phyloP scores from a whole-genome alignment of 2,797 vertebrate genomes.

The Pangasius mekongensis region DNA sequence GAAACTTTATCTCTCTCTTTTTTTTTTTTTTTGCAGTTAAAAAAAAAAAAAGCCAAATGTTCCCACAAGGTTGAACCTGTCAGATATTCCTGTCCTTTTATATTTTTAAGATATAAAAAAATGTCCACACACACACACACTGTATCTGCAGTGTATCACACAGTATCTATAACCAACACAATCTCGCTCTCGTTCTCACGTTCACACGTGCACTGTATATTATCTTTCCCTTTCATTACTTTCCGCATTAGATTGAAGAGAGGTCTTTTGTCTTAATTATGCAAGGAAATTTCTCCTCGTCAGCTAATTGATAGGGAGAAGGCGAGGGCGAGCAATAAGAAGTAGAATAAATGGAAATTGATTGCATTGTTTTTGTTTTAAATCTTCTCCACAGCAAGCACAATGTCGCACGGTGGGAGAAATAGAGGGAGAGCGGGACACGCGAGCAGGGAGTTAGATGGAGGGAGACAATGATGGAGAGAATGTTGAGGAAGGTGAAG shows the following conservation, averaged over 20 bases:
- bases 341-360: slow-evolving; percentile 65
- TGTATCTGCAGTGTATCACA: slow-evolving; percentile 50
- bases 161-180: slow-evolving; percentile 38
- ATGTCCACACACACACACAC: slow-evolving; percentile 46
- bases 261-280: slow-evolving; percentile 77
- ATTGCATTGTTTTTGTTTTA: slow-evolving; percentile 79
- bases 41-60: background rate
- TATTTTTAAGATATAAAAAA: background rate
- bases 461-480: slow-evolving; percentile 64
- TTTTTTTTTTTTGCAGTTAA: background rate
- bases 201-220: slow-evolving; percentile 28
- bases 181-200: slow-evolving; percentile 34
- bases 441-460: slow-evolving; percentile 41
- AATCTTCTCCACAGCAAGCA: slow-evolving; percentile 68
- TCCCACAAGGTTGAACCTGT: background rate
- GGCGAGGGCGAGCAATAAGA: slow-evolving; percentile 57
- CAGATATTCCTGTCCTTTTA: background rate
- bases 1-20: background rate
- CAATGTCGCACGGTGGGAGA: slow-evolving; percentile 42
- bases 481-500: slow-evolving; percentile 59
- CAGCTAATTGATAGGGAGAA: slow-evolving; percentile 70
- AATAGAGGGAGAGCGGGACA: slow-evolving; percentile 48
- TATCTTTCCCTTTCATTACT: slow-evolving; percentile 78
- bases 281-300: slow-evolving; percentile 72
- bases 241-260: slow-evolving; percentile 77